Evolutionary conservation across 2,888 invertebrate species (phyloP), one percentile per base, ranked within the genome.

Genomic region (Andricus quercusramuli): DNA sequence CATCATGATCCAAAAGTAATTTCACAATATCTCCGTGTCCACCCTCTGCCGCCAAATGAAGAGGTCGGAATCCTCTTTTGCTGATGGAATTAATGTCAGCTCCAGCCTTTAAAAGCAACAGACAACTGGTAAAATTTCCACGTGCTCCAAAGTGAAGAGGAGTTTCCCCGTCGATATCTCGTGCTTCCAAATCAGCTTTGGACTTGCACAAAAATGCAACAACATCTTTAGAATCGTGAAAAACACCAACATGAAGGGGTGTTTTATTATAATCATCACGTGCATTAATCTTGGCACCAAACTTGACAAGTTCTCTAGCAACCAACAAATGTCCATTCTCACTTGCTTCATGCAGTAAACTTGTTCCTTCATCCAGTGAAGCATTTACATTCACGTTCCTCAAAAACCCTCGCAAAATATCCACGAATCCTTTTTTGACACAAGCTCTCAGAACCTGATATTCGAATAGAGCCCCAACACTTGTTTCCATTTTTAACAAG

Each of bases 31-130:
- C 15, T 20, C 5, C 2, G 2, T 25, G 6, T 17, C 47, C 25
- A 41, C 25, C 22, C 25, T 47, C 11, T 4, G 17, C 68, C 8
- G 47, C 47, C 2, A 47, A 5, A 70, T 47, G 68, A 11, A 67
- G 41, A 47, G 68, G 68, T 11, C 47, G 44, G 2, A 2, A 17
- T 15, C 44, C n/a, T 13, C 44, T 22, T 5, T 41, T 13, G 17
- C n/a, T 25, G 22, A 44, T 17, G n/a, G n/a, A 68, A 25, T 70
- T 70, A 47, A 70, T 47, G 2, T 70, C 47, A 47, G 68, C 68
- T 6, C 68, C 68, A 29, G 47, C 25, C 5, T 70, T 17, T 3
- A 70, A 47, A 51, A 70, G 68, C 17, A 47, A 25, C 13, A 11
- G 17, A 17, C 47, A 15, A 47, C 15, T 47, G 15, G 47, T 15